These are phyloP conservation scores for Okapia johnstoni DNA, from an alignment of 2,113 vertebrate species.

Conservation along the genomic window DNA sequence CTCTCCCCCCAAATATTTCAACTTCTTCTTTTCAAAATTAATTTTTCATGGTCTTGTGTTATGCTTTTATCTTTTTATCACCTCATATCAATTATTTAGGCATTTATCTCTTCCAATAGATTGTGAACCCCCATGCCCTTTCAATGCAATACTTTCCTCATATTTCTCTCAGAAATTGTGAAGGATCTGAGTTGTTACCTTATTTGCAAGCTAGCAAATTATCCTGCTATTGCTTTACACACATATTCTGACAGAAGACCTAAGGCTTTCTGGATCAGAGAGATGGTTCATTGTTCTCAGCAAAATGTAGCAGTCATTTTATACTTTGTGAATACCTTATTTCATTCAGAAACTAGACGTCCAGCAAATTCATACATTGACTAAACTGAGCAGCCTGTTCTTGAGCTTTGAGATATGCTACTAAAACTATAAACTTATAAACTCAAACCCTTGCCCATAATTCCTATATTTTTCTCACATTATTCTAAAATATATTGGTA, in stretches of 20 bases:
- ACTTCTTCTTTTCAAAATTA: neutral
- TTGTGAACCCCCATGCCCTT: neutral
- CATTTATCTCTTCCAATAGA: neutral
- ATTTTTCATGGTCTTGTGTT: neutral
- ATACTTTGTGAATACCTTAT: neutral
- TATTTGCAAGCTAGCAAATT: neutral
- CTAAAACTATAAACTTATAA: neutral
- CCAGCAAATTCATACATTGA: neutral
- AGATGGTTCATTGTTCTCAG: neutral
- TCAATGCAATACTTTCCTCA: neutral
- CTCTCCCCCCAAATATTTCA: neutral
- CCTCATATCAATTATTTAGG: neutral
- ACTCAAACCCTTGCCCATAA: neutral
- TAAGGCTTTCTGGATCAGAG: neutral
- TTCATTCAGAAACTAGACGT: neutral
- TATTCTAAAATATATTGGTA: constrained; percentile 18
- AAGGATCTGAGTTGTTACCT: neutral
- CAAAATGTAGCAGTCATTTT: neutral
- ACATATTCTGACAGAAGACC: neutral
- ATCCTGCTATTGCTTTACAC: neutral
- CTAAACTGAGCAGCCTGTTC: neutral
- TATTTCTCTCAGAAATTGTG: neutral
- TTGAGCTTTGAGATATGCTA: neutral
- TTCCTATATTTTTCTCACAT: neutral
- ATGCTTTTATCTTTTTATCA: neutral